Conservation (phyloP, 2,888 invertebrate genomes). For the Euzetes globulus region DNA sequence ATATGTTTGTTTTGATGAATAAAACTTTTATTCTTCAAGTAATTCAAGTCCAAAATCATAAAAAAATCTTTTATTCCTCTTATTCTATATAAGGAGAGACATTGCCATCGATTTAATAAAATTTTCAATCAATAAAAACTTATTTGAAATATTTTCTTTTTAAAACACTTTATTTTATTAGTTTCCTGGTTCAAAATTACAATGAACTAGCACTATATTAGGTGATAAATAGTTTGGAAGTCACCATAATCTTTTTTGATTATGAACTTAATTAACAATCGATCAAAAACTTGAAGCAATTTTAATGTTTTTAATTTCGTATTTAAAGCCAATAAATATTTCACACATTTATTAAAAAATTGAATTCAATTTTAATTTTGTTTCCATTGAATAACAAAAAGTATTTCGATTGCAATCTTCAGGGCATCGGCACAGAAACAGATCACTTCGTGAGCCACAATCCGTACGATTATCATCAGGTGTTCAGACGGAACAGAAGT, state of each 20-base stretch:
- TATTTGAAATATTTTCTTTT: no score
- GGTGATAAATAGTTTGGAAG: no score
- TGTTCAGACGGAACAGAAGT: conserved; percentile 24
- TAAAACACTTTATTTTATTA: no score
- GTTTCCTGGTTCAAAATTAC: no score
- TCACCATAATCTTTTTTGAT: background rate
- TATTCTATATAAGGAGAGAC: no score
- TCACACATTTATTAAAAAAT: background rate
- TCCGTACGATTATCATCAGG: conserved; percentile 11
- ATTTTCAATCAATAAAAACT: no score
- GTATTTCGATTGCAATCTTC: background rate
- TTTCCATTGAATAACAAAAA: background rate
- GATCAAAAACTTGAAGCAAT: background rate
- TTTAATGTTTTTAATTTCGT: background rate
- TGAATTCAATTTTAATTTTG: background rate
- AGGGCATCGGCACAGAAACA: conserved; percentile 21
- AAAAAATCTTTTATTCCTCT: no score
- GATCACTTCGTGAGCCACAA: conserved; percentile 10
- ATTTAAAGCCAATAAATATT: background rate
- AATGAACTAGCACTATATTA: no score
- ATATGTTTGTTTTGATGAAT: no score
- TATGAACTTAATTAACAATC: background rate
- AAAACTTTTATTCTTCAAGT: no score
- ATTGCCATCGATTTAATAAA: no score
- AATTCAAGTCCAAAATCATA: no score